Conservation (phyloP, 2,797 vertebrate genomes). For the Premnoplex brunnescens region DNA sequence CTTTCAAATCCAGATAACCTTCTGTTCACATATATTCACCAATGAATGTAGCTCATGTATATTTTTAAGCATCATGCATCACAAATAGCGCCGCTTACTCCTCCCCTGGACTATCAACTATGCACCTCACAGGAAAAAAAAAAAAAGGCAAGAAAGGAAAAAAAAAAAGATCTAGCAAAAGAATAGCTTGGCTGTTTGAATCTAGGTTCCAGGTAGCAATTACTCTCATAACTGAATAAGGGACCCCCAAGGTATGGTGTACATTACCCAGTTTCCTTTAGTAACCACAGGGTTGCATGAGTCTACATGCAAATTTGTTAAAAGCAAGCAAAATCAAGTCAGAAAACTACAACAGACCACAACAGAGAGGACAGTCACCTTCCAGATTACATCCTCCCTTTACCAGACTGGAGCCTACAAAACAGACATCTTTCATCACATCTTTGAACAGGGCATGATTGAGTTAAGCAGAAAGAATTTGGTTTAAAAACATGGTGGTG, state of each 20-base stretch:
- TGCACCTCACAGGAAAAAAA: background rate
- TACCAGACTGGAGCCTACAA: background rate
- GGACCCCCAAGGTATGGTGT: background rate
- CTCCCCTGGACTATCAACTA: background rate
- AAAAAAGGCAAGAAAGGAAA: no score
- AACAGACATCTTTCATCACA: background rate
- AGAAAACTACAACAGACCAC: background rate
- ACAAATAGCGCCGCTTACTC: background rate
- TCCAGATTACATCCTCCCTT: background rate
- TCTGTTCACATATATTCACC: background rate
- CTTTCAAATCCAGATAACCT: background rate
- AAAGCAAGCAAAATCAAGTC: background rate
- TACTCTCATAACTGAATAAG: background rate
- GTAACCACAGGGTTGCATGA: background rate
- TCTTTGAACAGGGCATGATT: background rate
- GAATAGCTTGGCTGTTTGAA: background rate
- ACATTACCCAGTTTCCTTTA: background rate
- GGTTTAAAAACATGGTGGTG: background rate
- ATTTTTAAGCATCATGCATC: background rate
- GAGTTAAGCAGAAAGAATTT: background rate
- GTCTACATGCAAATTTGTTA: background rate
- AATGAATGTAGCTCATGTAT: accelerated
- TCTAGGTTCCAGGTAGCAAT: background rate
- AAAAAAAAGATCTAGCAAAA: background rate
- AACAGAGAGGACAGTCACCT: background rate